phyloP scores from a whole-genome alignment of 2,113 vertebrate genomes.

The Bucco capensis region DNA sequence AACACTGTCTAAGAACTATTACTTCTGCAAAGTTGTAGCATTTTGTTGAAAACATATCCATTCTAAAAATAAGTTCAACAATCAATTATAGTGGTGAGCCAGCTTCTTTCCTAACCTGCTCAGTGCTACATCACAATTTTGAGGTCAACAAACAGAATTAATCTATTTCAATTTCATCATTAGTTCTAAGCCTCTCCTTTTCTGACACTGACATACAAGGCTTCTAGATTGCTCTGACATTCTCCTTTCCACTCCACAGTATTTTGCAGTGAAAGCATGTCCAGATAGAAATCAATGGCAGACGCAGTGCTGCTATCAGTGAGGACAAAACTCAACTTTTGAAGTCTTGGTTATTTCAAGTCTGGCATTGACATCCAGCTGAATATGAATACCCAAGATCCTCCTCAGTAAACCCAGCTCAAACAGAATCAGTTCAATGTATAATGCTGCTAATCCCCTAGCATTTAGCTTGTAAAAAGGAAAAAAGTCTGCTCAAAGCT shows the following conservation, averaged over 20 bases:
- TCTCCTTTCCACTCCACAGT: neutral
- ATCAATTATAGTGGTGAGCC: neutral
- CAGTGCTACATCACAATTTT: neutral
- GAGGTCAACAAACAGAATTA: neutral
- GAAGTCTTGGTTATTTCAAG: neutral
- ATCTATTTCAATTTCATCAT: neutral
- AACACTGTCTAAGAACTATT: neutral
- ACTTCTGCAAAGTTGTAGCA: neutral
- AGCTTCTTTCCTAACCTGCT: neutral
- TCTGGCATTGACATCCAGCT: neutral
- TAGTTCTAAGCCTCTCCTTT: neutral
- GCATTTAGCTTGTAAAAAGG: neutral
- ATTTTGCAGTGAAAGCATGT: neutral
- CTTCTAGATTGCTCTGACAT: neutral
- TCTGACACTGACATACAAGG: neutral
- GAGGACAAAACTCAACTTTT: neutral
- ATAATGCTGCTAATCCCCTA: neutral
- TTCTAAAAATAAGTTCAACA: neutral
- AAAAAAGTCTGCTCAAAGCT: neutral
- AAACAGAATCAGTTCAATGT: neutral
- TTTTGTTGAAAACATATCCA: neutral
- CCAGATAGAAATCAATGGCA: neutral
- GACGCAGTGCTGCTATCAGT: neutral
- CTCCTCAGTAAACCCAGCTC: neutral
- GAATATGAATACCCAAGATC: neutral